Base-by-base conservation (phyloP, 2,113 vertebrate species). In the Procapra przewalskii region DNA sequence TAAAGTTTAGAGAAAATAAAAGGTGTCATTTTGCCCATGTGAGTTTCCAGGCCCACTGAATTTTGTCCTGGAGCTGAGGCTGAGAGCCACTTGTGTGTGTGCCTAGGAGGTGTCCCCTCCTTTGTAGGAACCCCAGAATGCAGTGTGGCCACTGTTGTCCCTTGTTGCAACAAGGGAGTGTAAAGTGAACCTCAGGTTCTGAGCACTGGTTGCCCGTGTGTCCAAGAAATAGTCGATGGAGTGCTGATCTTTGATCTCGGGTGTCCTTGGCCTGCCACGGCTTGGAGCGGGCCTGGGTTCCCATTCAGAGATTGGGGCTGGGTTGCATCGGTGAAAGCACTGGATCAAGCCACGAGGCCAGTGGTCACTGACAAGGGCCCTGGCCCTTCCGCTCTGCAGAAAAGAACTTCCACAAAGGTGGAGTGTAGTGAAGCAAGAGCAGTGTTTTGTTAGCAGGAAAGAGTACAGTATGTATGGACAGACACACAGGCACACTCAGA, bases 1-100 rank as follows among this genome's bases (percentile, higher is more conserved):
- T 77, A 62, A 94, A 90, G 23, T 3, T 64, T 91, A 77, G 50
- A 80, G 71, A 67, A 96, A 67, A 97, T 60, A 27, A 48, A 40
- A 96, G 31, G 62, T 60, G 12, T 45, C 31, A 48, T 16, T 90
- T 62, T 92, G 45, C 31, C 43, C 36, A 54, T 8, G 60, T 89
- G 77, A 48, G 88, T 67, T 94, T 55, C 40, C 27, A 57, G 45
- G 91, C 16, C 19, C 25, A 29, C 33, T 54, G 19, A 64, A 67
- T 45, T 94, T 25, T 60, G 17, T 40, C 71, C 50, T 5, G 4
- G 33, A 71, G 19, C 50, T 16, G 21, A 87, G 54, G 60, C 79
- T 96, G 16, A 88, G 7, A 86, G 2, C 48, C 13, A 64, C 15
- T 13, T 60, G 23, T 81, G 83, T 31, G 57, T 48, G 48, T 43